Evolutionary conservation across 1,140 invertebrate species (phyloP).

Genomic region (Lepidurus arcticus): DNA sequence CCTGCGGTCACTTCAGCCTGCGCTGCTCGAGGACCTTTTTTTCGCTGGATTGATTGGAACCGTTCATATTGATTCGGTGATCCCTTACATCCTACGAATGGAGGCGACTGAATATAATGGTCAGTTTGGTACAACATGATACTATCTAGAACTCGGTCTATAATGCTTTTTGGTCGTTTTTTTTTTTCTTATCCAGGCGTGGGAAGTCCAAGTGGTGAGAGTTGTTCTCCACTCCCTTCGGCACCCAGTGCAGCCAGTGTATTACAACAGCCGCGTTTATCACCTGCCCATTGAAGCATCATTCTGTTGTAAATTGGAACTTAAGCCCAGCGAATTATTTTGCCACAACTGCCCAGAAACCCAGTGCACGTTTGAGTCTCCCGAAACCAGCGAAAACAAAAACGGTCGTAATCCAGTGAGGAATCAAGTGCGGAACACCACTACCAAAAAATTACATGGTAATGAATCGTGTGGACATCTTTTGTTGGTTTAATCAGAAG

Average conservation of each 20-base stretch:
- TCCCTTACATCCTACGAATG: constrained; percentile 85
- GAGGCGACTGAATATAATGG: constrained; percentile 48
- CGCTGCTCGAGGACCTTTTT: constrained; percentile 84
- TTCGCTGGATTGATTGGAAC: constrained; percentile 87
- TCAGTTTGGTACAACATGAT: constrained; percentile 35
- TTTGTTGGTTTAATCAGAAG: background rate
- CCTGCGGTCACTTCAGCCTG: constrained; percentile 66
- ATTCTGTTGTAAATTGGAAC: background rate
- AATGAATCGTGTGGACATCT: background rate
- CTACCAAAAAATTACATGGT: background rate
- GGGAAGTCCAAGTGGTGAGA: constrained; percentile 13
- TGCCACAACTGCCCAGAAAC: constrained; percentile 12
- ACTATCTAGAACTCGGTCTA: background rate
- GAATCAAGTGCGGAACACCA: background rate
- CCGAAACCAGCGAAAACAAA: background rate
- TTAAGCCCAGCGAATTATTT: background rate
- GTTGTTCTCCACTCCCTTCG: background rate
- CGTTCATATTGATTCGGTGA: constrained; percentile 83
- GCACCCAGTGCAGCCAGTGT: background rate
- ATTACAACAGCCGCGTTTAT: background rate
- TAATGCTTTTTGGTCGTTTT: background rate
- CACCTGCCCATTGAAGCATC: constrained; percentile 5
- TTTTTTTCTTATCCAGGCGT: background rate
- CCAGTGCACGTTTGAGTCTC: background rate
- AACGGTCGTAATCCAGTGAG: constrained; percentile 10